These are phyloP conservation scores for Amiota communis DNA, from an alignment of 2,888 invertebrate species.

Conservation along the genomic window DNA sequence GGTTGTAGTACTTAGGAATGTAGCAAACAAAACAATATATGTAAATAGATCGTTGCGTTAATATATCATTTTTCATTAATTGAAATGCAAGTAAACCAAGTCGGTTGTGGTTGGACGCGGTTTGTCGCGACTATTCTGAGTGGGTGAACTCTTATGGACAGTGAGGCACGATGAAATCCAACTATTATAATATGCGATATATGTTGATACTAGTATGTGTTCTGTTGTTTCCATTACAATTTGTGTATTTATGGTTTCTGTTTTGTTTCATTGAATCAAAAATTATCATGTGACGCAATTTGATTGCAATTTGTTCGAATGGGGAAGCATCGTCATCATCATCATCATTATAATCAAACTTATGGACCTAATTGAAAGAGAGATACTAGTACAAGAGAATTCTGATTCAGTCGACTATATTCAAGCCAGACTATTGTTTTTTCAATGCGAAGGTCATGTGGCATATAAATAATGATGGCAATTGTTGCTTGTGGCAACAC, in stretches of 20 bases:
- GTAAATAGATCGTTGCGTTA: slow-evolving; percentile 15
- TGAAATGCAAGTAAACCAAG: slow-evolving; percentile 27
- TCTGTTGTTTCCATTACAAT: no score
- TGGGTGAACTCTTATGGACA: no score
- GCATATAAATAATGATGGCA: neutral
- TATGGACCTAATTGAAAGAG: neutral
- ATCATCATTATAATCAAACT: neutral
- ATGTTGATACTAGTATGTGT: no score
- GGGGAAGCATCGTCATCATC: neutral
- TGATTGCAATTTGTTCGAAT: slow-evolving; percentile 17
- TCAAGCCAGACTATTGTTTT: neutral
- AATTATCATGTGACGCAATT: slow-evolving; percentile 27
- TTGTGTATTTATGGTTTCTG: neutral
- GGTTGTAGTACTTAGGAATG: no score
- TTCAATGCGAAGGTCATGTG: slow-evolving; percentile 31
- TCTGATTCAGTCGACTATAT: neutral
- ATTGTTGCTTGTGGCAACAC: neutral
- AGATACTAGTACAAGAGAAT: neutral
- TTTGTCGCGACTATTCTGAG: neutral
- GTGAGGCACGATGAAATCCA: no score
- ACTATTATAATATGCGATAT: no score
- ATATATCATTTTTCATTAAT: slow-evolving; percentile 28
- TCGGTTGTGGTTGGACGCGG: slow-evolving; percentile 22
- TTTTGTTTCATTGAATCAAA: slow-evolving; percentile 24
- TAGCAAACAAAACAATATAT: slow-evolving; percentile 9